phyloP scores from a whole-genome alignment of 2,113 vertebrate genomes.

The Panthera leo region DNA sequence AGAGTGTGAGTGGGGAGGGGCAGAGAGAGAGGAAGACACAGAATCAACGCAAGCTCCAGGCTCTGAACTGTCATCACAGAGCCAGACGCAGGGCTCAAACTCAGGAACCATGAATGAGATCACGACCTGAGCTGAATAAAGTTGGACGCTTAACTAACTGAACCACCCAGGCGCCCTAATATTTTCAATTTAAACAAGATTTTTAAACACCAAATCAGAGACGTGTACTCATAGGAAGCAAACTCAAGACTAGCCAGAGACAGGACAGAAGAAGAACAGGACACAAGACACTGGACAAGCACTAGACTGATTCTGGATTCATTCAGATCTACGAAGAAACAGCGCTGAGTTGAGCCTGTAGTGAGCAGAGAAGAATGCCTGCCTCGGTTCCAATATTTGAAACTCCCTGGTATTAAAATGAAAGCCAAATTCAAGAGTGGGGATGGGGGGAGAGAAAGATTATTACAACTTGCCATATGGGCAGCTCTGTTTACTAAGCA shows the following conservation, averaged over 20 bases:
- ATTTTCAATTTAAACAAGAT: neutral
- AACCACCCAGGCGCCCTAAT: neutral
- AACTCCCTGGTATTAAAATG: neutral
- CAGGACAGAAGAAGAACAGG: neutral
- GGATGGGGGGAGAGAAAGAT: neutral
- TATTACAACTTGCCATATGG: constrained; percentile 56
- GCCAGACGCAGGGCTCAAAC: no score
- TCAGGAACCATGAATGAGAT: no score
- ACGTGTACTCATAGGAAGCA: neutral
- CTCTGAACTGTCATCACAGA: no score
- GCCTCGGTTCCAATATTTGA: constrained; percentile 19
- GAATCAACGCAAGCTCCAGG: no score
- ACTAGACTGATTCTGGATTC: neutral
- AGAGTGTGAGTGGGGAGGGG: no score
- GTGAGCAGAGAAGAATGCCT: neutral
- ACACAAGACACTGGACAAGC: neutral
- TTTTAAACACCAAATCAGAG: neutral
- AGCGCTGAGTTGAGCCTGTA: neutral
- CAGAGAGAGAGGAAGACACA: no score
- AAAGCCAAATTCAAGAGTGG: neutral
- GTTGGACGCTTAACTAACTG: no score
- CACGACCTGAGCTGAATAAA: no score
- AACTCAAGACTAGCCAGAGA: neutral
- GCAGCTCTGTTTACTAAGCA: constrained; percentile 51
- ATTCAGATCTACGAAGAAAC: neutral